phyloP scores from a whole-genome alignment of 2,113 vertebrate species.

The Tragelaphus scriptus region DNA sequence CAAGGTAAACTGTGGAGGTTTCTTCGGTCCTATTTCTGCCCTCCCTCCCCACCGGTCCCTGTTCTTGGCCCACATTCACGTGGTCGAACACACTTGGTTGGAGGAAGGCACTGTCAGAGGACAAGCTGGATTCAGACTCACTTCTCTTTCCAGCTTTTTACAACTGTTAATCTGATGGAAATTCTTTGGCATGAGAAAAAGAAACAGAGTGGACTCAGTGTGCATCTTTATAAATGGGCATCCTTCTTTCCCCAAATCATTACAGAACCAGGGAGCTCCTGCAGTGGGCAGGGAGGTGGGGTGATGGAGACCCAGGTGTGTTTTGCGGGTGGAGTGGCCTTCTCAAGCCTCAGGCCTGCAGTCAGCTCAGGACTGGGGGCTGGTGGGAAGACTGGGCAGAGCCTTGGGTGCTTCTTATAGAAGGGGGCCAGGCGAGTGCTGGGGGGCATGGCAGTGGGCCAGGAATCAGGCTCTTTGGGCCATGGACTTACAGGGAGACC shows the following conservation, averaged over 20 bases:
- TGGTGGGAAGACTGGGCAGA: too few species aligned
- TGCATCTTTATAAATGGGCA: not conserved
- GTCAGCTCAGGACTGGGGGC: not conserved
- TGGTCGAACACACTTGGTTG: not conserved
- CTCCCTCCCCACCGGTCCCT: not conserved
- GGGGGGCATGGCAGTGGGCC: too few species aligned
- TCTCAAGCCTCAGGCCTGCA: not conserved
- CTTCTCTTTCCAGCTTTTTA: not conserved
- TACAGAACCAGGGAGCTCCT: not conserved
- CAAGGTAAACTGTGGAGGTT: conserved; percentile 29
- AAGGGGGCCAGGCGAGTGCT: too few species aligned
- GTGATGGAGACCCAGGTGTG: not conserved
- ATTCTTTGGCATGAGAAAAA: conserved; percentile 12
- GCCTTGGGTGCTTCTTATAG: not conserved
- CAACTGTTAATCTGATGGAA: not conserved
- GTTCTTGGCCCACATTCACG: not conserved
- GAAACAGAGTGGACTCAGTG: not conserved
- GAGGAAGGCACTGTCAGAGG: not conserved
- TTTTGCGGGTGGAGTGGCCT: not conserved
- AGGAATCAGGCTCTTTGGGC: not conserved
- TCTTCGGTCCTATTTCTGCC: not conserved
- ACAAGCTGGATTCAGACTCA: fast-evolving
- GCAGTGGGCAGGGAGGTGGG: not conserved
- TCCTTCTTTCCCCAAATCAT: not conserved
- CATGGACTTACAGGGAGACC: not conserved